Base-by-base conservation (phyloP, 92 coral and sea anemone species). In the Blastomussa wellsi region DNA sequence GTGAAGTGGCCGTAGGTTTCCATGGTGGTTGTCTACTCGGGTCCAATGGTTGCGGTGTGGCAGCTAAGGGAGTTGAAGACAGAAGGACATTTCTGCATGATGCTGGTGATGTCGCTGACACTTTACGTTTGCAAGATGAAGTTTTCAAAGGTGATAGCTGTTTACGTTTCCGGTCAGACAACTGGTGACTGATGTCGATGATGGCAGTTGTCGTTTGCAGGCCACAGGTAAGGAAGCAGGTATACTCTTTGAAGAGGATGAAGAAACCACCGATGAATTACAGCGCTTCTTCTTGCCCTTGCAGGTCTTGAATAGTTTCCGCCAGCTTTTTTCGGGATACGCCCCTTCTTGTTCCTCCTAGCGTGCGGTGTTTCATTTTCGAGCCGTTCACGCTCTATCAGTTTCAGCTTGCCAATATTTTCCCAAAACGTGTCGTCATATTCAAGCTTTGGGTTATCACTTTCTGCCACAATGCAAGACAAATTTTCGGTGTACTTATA, bases 351-450 rank as follows among this genome's bases (percentile, higher is more conserved):
- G 33, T 39, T 15, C 29, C 24, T 83, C 32, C 87, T 29, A 73
- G 81, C 31, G 57, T 47, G 74, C 47, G 74, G 87, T 19, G 73
- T 83, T 59, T 83, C 80, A 37, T 39, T 74, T 20, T 83, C 81
- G 26, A 33, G 52, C 87, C 80, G 74, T 73, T 82, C 7, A 41
- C 53, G 72, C 55, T 82, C 79, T 10, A 77, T n/a, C 71, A 72
- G 51, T 52, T 82, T 82, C 38, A 51, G 70, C 79, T 35, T 72
- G 49, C 35, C 10, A 28, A 72, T 60, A 35, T 82, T 76, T 42
- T 84, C 88, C 76, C 88, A 84, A 37, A 35, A 2, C 3, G 81
- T 32, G 14, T 48, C 62, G 51, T 84, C 74, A 64, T 62, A 75
- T 22, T 76, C 82, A 41, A 84, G 44, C 5, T 48, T 75, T 35